Conservation (phyloP, 2,113 vertebrate species). For the Oncorhynchus tshawytscha region DNA sequence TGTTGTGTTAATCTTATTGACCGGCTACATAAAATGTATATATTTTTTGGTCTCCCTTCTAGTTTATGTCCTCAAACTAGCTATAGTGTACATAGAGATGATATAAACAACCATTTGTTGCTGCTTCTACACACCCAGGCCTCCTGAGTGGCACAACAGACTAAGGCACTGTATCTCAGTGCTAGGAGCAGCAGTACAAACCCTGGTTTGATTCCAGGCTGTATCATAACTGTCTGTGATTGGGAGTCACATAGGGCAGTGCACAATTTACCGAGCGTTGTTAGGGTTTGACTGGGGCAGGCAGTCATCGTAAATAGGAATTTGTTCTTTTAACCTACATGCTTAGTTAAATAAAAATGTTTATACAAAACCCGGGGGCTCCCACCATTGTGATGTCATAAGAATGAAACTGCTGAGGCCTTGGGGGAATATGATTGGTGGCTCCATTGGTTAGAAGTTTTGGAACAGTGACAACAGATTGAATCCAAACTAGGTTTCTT, state of each 20-base stretch:
- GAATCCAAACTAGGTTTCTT: not conserved
- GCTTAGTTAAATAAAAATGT: too few relatives aligned
- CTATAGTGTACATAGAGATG: conserved; percentile 58
- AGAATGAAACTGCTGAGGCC: conserved; percentile 29
- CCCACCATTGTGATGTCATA: conserved; percentile 42
- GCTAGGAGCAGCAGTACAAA: too few relatives aligned
- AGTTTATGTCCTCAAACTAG: conserved; percentile 54
- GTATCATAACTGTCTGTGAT: too few relatives aligned
- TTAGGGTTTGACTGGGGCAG: too few relatives aligned
- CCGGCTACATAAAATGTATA: conserved; percentile 16
- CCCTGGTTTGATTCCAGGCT: too few relatives aligned
- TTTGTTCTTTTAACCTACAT: too few relatives aligned
- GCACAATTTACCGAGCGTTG: too few relatives aligned
- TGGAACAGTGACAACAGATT: conserved; percentile 52
- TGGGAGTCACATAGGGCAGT: too few relatives aligned
- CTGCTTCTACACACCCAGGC: conserved; percentile 8
- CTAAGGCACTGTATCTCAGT: too few relatives aligned
- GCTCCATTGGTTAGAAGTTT: conserved; percentile 9
- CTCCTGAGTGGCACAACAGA: too few relatives aligned
- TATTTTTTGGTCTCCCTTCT: conserved; percentile 37
- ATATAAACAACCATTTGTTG: conserved; percentile 37
- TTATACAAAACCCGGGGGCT: not conserved
- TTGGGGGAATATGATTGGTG: conserved; percentile 23
- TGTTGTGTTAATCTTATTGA: too few relatives aligned
- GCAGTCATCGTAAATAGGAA: too few relatives aligned